phyloP scores from a whole-genome alignment of 1,140 invertebrate species.

The Hylaeus anthracinus region DNA sequence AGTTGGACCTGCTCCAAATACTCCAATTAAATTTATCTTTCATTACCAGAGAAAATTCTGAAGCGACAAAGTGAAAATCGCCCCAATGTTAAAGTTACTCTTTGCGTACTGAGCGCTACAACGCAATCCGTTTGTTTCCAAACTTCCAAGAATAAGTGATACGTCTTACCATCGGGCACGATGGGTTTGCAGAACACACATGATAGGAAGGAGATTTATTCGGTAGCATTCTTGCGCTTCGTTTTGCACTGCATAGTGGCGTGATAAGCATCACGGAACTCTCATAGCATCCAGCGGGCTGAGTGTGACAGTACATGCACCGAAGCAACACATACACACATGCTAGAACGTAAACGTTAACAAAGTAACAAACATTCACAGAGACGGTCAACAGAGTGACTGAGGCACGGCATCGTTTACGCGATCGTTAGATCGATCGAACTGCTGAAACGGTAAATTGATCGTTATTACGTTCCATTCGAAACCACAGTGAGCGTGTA shows the following conservation, averaged over 20 bases:
- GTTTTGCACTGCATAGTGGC: slow-evolving; percentile 61
- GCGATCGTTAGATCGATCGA: not conserved
- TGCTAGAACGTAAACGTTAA: slow-evolving; percentile 75
- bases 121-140: slow-evolving; percentile 18
- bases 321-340: slow-evolving; percentile 73
- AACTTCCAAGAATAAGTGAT: slow-evolving; percentile 62
- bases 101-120: slow-evolving; percentile 18
- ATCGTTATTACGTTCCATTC: not conserved
- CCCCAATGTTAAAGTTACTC: too few species aligned
- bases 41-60: too few species aligned
- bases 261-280: slow-evolving; percentile 71
- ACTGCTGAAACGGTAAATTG: slow-evolving; percentile 17
- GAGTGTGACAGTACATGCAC: slow-evolving; percentile 74
- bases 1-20: too few species aligned
- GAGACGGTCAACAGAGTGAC: slow-evolving; percentile 33
- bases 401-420: not conserved
- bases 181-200: slow-evolving; percentile 69
- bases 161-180: slow-evolving; percentile 74
- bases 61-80: too few species aligned
- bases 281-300: slow-evolving; percentile 69
- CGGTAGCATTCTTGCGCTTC: slow-evolving; percentile 69
- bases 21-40: too few species aligned
- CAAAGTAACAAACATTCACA: slow-evolving; percentile 64
- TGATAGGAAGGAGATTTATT: slow-evolving; percentile 63
- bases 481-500: not conserved